Evolutionary conservation across 2,888 invertebrate genomes (phyloP), one percentile per base, ranked within the genome.

Genomic region (Nineta flava): DNA sequence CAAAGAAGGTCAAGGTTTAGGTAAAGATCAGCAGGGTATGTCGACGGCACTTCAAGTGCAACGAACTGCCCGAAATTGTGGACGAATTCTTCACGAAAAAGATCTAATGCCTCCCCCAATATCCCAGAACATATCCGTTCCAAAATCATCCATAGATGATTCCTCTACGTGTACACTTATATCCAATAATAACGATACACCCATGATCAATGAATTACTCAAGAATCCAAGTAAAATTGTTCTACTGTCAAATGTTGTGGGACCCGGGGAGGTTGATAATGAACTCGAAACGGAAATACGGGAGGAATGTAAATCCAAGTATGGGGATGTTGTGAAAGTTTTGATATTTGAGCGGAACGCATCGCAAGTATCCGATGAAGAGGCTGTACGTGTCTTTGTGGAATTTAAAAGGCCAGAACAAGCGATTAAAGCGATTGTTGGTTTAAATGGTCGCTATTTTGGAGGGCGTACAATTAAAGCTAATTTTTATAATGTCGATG

Each of bases 11-110:
- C 44, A 49, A 13, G 49, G 49, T 12, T 35, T 49, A 10, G 49
- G 49, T 12, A 49, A 49, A 35, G 41, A 49, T 38, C 31, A 45
- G 3, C 49, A 49, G 35, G 49, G 49, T 10, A 49, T 49, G 21
- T 15, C 49, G 1, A 34, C 34, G n/a, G 44, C 49, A 5, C 19
- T 49, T 6, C 44, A 35, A 17, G 35, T 49, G 6, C 15, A 42
- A 43, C 41, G 16, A 7, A 42, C 35, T 15, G 16, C 13, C 7
- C 26, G 19, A 2, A 41, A 41, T 16, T 42, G 41, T 32, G 48
- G 34, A 10, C 34, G 42, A 10, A 48, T 48, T 12, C 13, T 48
- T 5, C 34, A 48, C 13, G 48, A 48, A 31, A 35, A 47, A 12
- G 35, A 47, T 26, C 26, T 44, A 21, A 19, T 44, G 32, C 32